A percentile compares a stretch with the other conserved stretches of the same genome.
phyloP scores from a whole-genome alignment of 2,797 vertebrate genomes.

The Sebastes ruberrimus region DNA sequence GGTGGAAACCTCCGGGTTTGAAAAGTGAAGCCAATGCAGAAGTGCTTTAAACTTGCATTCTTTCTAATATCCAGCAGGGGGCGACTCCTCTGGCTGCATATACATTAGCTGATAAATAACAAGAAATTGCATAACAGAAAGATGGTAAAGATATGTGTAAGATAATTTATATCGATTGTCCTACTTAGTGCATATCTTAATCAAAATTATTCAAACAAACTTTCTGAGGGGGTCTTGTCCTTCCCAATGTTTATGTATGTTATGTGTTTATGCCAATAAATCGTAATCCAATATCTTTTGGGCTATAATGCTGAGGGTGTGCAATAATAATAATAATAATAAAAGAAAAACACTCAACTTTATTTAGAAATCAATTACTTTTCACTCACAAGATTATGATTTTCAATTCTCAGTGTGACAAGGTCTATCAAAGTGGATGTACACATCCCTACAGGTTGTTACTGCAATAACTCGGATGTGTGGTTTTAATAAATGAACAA shows the following conservation, averaged over 20 bases:
- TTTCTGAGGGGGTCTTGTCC: too few species aligned
- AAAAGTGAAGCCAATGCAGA: too few species aligned
- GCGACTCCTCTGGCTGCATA: background rate
- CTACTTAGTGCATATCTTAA: background rate
- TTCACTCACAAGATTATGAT: background rate
- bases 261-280: background rate
- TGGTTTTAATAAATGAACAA: background rate
- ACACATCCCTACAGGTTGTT: background rate
- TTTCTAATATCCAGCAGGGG: too few species aligned
- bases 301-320: background rate
- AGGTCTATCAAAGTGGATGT: background rate
- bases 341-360: background rate
- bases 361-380: background rate
- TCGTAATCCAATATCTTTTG: background rate
- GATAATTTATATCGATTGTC: background rate
- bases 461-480: background rate
- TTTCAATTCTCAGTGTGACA: background rate
- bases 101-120: background rate
- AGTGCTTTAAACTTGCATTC: too few species aligned
- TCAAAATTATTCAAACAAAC: background rate
- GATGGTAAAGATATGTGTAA: background rate
- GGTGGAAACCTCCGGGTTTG: too few species aligned
- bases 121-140: background rate
- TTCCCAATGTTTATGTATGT: background rate
- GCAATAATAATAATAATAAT: background rate